phyloP scores from a whole-genome alignment of 2,797 vertebrate genomes.

The Discoglossus pictus region DNA sequence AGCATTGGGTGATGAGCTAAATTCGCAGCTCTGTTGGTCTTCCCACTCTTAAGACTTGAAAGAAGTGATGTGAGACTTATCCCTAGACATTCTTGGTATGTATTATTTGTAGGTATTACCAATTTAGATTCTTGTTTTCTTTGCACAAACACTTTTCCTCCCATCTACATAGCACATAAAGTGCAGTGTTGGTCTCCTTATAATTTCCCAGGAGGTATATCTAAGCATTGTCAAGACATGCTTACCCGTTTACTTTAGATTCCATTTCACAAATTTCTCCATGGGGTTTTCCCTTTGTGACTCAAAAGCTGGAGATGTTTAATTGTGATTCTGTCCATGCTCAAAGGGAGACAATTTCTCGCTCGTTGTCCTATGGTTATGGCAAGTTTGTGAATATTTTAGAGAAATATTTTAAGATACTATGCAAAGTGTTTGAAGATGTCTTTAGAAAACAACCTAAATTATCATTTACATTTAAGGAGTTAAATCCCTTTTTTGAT shows the following conservation, averaged over 20 bases:
- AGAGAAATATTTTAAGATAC: too few species aligned
- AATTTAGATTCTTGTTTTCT: constrained; percentile 14
- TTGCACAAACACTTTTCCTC: constrained; percentile 18
- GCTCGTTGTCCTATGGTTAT: too few species aligned
- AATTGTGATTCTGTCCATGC: background rate
- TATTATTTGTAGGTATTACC: background rate
- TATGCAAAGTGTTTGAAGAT: too few species aligned
- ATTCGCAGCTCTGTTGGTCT: constrained; percentile 23
- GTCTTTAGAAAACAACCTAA: too few species aligned
- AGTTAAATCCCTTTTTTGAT: too few species aligned
- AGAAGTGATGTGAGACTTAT: constrained; percentile 15
- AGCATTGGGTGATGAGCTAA: constrained; percentile 47
- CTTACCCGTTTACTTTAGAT: constrained; percentile 25
- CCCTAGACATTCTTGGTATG: constrained; percentile 5
- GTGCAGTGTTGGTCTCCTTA: background rate
- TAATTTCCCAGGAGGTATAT: constrained; percentile 48
- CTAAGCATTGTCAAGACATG: background rate
- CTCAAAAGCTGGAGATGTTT: constrained; percentile 20
- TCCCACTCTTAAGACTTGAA: constrained; percentile 24
- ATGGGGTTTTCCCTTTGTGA: background rate
- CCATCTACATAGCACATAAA: constrained; percentile 20
- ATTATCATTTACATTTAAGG: too few species aligned
- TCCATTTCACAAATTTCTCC: constrained; percentile 42
- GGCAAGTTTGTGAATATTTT: too few species aligned
- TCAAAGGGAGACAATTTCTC: background rate